Conservation (phyloP, 2,797 vertebrate species). For the Siniperca scherzeri region DNA sequence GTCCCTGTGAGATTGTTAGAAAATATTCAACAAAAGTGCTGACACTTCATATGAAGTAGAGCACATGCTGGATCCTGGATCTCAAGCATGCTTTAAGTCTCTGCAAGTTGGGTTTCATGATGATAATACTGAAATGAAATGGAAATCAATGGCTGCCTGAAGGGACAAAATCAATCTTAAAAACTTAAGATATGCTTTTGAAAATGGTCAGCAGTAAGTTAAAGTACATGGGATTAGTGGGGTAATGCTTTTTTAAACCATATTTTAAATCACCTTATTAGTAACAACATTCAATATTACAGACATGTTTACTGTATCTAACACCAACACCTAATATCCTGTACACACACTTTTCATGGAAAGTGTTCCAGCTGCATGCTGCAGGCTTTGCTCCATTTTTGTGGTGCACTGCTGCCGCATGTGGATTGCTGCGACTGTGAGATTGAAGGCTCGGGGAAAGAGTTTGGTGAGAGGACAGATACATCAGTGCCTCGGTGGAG, state of each 20-base stretch:
- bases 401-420: conserved; percentile 24
- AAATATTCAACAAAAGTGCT: background rate
- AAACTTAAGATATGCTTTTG: background rate
- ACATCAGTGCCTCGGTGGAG: conserved; percentile 20
- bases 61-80: background rate
- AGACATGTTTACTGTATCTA: background rate
- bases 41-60: background rate
- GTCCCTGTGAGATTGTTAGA: too few relatives aligned
- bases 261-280: conserved; percentile 26
- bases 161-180: conserved; percentile 9
- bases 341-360: background rate
- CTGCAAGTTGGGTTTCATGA: background rate
- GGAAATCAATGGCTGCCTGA: conserved; percentile 1
- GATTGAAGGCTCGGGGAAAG: conserved; percentile 51
- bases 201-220: conserved; percentile 10
- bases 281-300: background rate
- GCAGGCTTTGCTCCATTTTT: conserved; percentile 24
- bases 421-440: conserved; percentile 25
- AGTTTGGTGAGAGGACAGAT: conserved; percentile 32
- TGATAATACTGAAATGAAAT: conserved; percentile 6
- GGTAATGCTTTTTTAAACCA: background rate
- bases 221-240: background rate
- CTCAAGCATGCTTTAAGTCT: background rate
- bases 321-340: background rate
- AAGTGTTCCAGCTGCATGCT: conserved; percentile 26